Base-by-base conservation (phyloP, 2,888 invertebrate species). In the Phyllotreta cruciferae region DNA sequence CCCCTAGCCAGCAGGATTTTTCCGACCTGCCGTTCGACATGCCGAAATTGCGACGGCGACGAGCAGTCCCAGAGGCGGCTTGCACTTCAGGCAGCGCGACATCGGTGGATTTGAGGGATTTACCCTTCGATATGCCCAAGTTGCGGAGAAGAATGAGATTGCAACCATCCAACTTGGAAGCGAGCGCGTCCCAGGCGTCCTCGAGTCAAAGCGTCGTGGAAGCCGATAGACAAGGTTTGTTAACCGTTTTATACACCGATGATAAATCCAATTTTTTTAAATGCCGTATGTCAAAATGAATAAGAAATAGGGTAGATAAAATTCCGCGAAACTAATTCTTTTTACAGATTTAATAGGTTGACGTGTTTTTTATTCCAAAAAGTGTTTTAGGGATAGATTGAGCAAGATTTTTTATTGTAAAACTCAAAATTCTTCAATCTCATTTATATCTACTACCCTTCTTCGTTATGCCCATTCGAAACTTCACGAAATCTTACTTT, bases 51-150 rank as follows among this genome's bases (percentile, higher is more conserved):
- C 84, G 93, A 62, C 84, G 93, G 67, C 82, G 88, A 74, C 82
- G 88, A 63, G 86, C 86, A 14, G 76, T 89, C 72, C 88, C 90
- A 75, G 87, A 87, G 76, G 88, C 85, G 67, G 83, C 83, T 7
- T 90, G 90, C 57, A 91, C 91, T 70, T 88, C 88, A 5, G 87
- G 88, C 41, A 88, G 88, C 74, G 87, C 88, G 44, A 89, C 89
- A 6, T 89, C 89, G 9, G 90, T 92, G 45, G 93, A 94, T 78
- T 82, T 93, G 56, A 85, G 90, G 68, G 88, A 94, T 78, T 84
- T 94, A 77, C 94, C 94, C 61, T 94, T 94, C 79, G 94, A 94
- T 79, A 94, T 94, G 94, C 94, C 94, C 36, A 94, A 94, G 81
- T 82, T 94, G 62, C 85, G 92, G 66, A 84, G 93, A 56, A 87